Evolutionary conservation across 92 coral and sea anemone species (phyloP).

Genomic region (Zoanthus sansibaricus): DNA sequence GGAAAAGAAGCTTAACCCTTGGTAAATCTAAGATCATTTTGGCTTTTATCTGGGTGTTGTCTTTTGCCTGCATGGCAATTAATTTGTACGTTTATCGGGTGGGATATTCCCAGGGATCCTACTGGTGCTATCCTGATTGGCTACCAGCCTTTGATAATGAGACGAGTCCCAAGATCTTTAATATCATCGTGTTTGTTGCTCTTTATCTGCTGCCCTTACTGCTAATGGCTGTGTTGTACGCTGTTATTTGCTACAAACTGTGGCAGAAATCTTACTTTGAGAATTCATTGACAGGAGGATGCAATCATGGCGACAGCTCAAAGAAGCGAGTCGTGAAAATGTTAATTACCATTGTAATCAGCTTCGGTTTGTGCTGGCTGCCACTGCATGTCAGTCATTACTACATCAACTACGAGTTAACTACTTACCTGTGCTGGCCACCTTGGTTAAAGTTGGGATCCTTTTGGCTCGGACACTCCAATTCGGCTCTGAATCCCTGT

Average conservation of each 20-base stretch:
- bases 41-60: conserved; percentile 73
- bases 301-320: conserved; percentile 64
- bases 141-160: conserved; percentile 56
- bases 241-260: conserved; percentile 71
- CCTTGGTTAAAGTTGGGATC: conserved; percentile 55
- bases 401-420: conserved; percentile 76
- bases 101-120: conserved; percentile 29
- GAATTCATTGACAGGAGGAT: conserved; percentile 57
- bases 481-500: conserved; percentile 84
- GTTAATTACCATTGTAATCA: conserved; percentile 75
- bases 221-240: conserved; percentile 81
- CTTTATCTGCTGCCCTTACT: conserved; percentile 80
- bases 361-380: conserved; percentile 84
- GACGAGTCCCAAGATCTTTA: conserved; percentile 69
- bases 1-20: conserved; percentile 72
- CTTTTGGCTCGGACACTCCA: conserved; percentile 92
- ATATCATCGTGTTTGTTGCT: conserved; percentile 66
- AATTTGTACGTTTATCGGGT: conserved; percentile 76
- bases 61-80: conserved; percentile 77
- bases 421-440: conserved; percentile 72
- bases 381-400: conserved; percentile 88
- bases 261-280: conserved; percentile 69
- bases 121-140: conserved; percentile 78
- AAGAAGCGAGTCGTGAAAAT: conserved; percentile 87
- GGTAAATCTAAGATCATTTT: conserved; percentile 76